These are phyloP conservation scores for Bombus impatiens DNA, from an alignment of 1,140 invertebrate genomes.

Conservation along the genomic window DNA sequence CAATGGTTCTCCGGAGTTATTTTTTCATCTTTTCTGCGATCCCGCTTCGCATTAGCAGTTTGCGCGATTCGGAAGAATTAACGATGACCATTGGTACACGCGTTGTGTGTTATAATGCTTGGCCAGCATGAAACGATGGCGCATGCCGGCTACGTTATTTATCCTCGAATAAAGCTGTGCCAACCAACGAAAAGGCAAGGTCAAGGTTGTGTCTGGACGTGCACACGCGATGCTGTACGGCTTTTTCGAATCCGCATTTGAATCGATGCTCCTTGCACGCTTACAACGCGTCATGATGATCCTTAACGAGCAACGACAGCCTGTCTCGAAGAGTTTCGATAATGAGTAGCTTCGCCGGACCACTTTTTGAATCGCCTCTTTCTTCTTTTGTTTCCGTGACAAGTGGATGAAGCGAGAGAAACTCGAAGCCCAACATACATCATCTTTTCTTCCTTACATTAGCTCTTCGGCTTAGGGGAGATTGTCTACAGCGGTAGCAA, in stretches of 20 bases:
- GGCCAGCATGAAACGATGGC: constrained; percentile 33
- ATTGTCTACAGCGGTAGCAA: background rate
- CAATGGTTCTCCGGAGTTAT: background rate
- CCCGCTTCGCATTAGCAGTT: background rate
- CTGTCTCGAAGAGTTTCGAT: constrained; percentile 8
- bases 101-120: constrained; percentile 10
- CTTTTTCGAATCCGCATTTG: constrained; percentile 48
- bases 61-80: constrained; percentile 16
- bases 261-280: constrained; percentile 41
- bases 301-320: constrained; percentile 25
- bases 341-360: constrained; percentile 6
- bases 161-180: constrained; percentile 37
- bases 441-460: background rate
- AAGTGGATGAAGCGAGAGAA: background rate
- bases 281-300: constrained; percentile 11
- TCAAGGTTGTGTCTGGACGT: constrained; percentile 34
- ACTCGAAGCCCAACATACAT: background rate
- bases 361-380: background rate
- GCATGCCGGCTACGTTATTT: constrained; percentile 34
- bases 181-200: constrained; percentile 33
- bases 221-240: constrained; percentile 32
- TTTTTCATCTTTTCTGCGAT: background rate
- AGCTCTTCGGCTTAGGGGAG: background rate
- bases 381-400: background rate
- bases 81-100: background rate